Evolutionary conservation across 2,888 invertebrate species (phyloP).

Genomic region (Aphidius colemani): DNA sequence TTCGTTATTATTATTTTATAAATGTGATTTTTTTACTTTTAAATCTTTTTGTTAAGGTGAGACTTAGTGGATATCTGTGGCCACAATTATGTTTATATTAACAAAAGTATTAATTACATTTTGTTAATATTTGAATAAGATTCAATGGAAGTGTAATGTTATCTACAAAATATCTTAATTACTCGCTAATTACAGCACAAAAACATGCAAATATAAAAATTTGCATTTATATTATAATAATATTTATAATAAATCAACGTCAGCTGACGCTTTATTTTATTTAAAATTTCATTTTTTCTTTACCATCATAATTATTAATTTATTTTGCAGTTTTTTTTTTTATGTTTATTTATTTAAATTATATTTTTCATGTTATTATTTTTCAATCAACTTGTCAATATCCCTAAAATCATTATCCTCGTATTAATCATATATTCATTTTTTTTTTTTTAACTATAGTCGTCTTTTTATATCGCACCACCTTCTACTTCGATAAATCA

Average conservation of each 20-base stretch:
- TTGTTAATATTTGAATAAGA: slow-evolving; percentile 48
- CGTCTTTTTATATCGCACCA: no score
- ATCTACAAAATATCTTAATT: slow-evolving; percentile 61
- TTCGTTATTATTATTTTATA: slow-evolving; percentile 19
- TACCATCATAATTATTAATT: slow-evolving; percentile 5
- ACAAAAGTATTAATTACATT: slow-evolving; percentile 30
- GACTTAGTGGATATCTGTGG: slow-evolving; percentile 42
- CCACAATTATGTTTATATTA: slow-evolving; percentile 33
- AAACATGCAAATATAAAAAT: slow-evolving; percentile 60
- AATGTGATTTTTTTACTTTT: slow-evolving; percentile 39
- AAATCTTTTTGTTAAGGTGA: slow-evolving; percentile 48
- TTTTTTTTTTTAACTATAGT: slow-evolving; percentile 1
- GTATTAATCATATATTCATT: not conserved
- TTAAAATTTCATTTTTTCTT: slow-evolving; percentile 5
- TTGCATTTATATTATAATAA: slow-evolving; percentile 56
- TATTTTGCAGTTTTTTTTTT: slow-evolving; percentile 18
- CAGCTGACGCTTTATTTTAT: slow-evolving; percentile 39
- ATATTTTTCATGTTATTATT: not conserved
- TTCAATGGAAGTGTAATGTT: slow-evolving; percentile 57
- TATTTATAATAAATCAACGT: slow-evolving; percentile 54
- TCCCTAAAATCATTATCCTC: no score
- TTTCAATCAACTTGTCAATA: not conserved
- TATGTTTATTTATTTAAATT: slow-evolving; percentile 4
- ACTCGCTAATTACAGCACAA: slow-evolving; percentile 60
- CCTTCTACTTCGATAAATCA: no score